Evolutionary conservation across 2,888 invertebrate species (phyloP).

Genomic region (Thumatha senex): DNA sequence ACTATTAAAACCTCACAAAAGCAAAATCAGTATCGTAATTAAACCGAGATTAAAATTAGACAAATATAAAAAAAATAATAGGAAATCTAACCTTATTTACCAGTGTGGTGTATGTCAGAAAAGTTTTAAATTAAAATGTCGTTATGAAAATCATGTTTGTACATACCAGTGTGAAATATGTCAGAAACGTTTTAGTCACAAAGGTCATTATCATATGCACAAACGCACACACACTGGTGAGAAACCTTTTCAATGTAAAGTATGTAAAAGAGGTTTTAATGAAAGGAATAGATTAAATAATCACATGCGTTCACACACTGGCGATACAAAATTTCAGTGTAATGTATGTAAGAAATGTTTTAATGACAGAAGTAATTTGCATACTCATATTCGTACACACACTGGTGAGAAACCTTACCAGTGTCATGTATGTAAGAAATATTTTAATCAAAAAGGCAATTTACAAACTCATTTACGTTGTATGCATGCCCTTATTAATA

Average conservation of each 20-base stretch:
- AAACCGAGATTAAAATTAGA: no score
- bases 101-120: no score
- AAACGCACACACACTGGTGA: not conserved
- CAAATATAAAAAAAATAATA: no score
- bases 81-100: no score
- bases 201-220: not conserved
- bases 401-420: not conserved
- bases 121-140: no score
- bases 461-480: constrained; percentile 1
- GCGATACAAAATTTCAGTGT: no score
- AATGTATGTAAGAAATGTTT: not conserved
- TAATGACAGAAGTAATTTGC: not conserved
- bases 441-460: not conserved
- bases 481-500: no score
- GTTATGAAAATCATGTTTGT: no score
- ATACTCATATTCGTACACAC: not conserved
- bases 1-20: no score
- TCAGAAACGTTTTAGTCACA: not conserved
- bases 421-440: not conserved
- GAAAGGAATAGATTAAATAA: not conserved
- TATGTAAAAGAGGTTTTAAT: not conserved
- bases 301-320: not conserved
- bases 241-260: not conserved
- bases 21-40: no score
- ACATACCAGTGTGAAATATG: not conserved